These are phyloP conservation scores for Brachypalpus laphriformis DNA, from an alignment of 2,888 invertebrate species.

Conservation along the genomic window DNA sequence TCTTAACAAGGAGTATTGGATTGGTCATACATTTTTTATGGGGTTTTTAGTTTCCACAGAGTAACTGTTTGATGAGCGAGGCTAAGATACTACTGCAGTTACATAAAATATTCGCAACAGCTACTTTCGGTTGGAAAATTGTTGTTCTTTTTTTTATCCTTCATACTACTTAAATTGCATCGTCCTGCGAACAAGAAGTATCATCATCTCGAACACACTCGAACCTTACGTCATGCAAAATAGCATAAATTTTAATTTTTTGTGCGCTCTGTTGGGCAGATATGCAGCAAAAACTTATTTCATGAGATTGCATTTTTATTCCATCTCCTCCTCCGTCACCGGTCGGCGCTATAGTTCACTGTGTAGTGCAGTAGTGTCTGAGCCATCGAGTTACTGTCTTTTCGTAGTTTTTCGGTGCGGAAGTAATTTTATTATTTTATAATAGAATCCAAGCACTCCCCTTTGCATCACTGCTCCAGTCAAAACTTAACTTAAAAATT, in stretches of 20 bases:
- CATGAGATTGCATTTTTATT: conserved; percentile 57
- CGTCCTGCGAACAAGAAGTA: neutral
- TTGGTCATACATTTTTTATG: too few relatives aligned
- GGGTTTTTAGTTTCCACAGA: too few relatives aligned
- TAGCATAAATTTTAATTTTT: conserved; percentile 58
- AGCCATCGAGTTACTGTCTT: conserved; percentile 57
- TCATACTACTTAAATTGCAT: conserved; percentile 15
- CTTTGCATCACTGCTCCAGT: conserved; percentile 58
- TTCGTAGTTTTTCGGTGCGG: conserved; percentile 61
- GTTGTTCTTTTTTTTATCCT: too few relatives aligned
- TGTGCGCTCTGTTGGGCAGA: conserved; percentile 63
- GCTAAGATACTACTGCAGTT: too few relatives aligned
- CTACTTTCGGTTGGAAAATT: too few relatives aligned
- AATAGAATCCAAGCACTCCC: conserved; percentile 56
- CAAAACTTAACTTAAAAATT: conserved; percentile 47
- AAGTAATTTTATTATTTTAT: conserved; percentile 72
- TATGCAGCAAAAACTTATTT: conserved; percentile 59
- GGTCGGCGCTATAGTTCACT: neutral
- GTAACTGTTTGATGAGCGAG: too few relatives aligned
- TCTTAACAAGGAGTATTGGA: too few relatives aligned
- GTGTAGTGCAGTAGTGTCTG: neutral
- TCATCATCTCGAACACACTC: conserved; percentile 46
- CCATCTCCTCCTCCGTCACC: conserved; percentile 20
- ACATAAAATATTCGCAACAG: too few relatives aligned
- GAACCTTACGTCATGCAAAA: conserved; percentile 37